Conservation (phyloP, 2,888 invertebrate species). For the Smittia aterrima region DNA sequence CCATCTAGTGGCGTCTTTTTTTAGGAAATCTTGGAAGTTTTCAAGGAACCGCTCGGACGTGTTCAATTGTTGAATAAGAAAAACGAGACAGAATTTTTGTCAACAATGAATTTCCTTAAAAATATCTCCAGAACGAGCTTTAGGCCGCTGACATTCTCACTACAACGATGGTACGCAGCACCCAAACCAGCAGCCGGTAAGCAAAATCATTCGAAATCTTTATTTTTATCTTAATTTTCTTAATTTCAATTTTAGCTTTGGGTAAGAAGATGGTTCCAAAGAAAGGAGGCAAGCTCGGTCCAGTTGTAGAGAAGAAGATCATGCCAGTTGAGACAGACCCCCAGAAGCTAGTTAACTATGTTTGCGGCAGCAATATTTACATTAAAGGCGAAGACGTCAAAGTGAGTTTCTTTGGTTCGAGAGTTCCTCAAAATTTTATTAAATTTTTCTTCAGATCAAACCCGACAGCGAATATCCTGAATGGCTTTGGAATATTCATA, state of each 20-base stretch:
- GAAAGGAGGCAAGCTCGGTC: conserved; percentile 62
- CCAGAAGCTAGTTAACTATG: conserved; percentile 68
- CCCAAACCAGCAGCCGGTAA: background rate
- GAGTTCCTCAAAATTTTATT: too few species aligned
- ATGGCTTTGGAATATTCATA: conserved; percentile 82
- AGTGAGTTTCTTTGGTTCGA: conserved; percentile 49
- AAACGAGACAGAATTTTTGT: too few species aligned
- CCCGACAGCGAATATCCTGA: conserved; percentile 83
- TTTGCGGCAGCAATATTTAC: conserved; percentile 83
- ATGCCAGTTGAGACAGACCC: conserved; percentile 85
- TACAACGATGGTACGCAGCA: conserved; percentile 18
- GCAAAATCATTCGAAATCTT: background rate
- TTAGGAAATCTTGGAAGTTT: too few species aligned
- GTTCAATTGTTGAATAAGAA: too few species aligned
- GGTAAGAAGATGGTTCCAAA: conserved; percentile 46
- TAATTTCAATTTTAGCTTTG: background rate
- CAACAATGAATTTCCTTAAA: too few species aligned
- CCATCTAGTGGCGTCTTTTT: too few species aligned
- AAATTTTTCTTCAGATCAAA: conserved; percentile 54
- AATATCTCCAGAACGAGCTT: too few species aligned
- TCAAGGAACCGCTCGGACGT: too few species aligned
- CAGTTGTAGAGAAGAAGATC: conserved; percentile 65
- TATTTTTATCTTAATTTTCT: background rate
- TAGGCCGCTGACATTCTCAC: background rate
- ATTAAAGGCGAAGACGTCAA: conserved; percentile 78